Base-by-base conservation (phyloP, 2,888 invertebrate species). In the Drosophila borborema region DNA sequence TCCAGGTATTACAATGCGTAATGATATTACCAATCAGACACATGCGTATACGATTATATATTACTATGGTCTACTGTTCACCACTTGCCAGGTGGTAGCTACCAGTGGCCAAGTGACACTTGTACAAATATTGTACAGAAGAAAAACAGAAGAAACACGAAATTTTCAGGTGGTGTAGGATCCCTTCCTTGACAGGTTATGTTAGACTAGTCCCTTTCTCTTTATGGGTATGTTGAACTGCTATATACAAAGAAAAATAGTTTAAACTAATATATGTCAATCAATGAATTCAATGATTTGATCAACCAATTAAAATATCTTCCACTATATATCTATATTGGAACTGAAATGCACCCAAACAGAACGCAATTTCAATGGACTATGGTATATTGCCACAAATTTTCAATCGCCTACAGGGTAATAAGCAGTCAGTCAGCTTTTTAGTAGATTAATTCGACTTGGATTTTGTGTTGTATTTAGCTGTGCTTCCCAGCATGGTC, bases 91-190 rank as follows among this genome's bases (percentile, higher is more conserved):
- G 40, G 28, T 59, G 34, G 43, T 58, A 20, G 58, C 54, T 68
- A 59, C 63, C 68, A 14, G n/a, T 49, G 74, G 62, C 9, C 46
- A 48, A 36, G 28, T 59, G 77, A 86, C 89, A 86, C 89, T 83
- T 88, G 83, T 88, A 86, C 72, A 88, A 85, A 82, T 83, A 82
- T 69, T 59, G 74, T 66, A 68, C 67, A 68, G 67, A 72, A 34
- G 23, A 45, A 34, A 36, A 20, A 36, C 12, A n/a, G 7, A 20
- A n/a, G n/a, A 36, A 66, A 72, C 73, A 60, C 69, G 48, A n/a
- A 23, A 68, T 71, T 68, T 74, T 68, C 77, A 69, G 58, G 12
- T 58, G 64, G 49, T 53, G 28, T 55, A 63, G 64, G 74, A 78
- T 38, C 73, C 74, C 56, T 74, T 62, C 79, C 60, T 66, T 65